Conservation (phyloP, 2,797 vertebrate species). For the Poeciliopsis gracilis region DNA sequence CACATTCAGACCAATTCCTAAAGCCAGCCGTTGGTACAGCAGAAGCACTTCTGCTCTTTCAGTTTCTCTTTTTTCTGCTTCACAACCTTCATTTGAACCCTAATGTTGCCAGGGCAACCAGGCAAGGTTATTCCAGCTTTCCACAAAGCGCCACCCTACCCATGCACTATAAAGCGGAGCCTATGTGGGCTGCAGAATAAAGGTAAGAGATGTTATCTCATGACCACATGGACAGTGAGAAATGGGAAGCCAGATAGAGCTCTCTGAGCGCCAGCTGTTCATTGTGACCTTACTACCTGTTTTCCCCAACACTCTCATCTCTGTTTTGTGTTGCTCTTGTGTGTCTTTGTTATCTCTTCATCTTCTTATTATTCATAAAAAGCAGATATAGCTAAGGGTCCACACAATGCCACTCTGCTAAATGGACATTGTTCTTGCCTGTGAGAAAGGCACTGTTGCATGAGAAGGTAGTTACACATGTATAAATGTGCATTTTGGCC, state of each 20-base stretch:
- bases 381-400: slow-evolving; percentile 2
- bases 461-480: slow-evolving; percentile 11
- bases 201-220: slow-evolving; percentile 79
- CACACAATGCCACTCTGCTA: slow-evolving; percentile 53
- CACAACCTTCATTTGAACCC: slow-evolving; percentile 45
- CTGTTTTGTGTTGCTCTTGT: slow-evolving; percentile 19
- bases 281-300: slow-evolving; percentile 30
- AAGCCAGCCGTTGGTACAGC: not conserved
- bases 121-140: slow-evolving; percentile 54
- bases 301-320: slow-evolving; percentile 42
- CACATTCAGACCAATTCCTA: not conserved
- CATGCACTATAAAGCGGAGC: slow-evolving; percentile 56
- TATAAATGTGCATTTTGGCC: not conserved
- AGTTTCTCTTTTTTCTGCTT: slow-evolving; percentile 22
- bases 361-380: slow-evolving; percentile 55
- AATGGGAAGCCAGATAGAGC: slow-evolving; percentile 55
- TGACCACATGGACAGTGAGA: slow-evolving; percentile 57
- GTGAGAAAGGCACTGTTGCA: slow-evolving; percentile 14
- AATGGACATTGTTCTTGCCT: slow-evolving; percentile 47
- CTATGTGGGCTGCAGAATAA: slow-evolving; percentile 73
- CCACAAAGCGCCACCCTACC: slow-evolving; percentile 60
- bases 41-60: not conserved
- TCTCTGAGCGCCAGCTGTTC: slow-evolving; percentile 69
- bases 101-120: slow-evolving; percentile 55
- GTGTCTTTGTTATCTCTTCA: slow-evolving; percentile 46